These are phyloP conservation scores for Drosophila orosa DNA, from an alignment of 1,140 invertebrate genomes.

Conservation along the genomic window DNA sequence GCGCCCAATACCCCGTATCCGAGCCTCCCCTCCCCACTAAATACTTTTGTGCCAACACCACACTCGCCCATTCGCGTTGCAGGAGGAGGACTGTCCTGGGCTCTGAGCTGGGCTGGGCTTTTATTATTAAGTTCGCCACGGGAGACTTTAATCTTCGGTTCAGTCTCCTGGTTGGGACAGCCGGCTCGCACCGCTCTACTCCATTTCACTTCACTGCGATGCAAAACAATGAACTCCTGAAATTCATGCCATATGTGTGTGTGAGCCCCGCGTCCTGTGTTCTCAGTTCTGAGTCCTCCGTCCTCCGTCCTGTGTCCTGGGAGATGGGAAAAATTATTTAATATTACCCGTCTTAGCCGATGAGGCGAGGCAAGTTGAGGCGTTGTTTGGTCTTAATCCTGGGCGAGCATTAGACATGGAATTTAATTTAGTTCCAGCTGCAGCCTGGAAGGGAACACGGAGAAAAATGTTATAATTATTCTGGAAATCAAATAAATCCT, in stretches of 20 bases:
- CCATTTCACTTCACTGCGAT: constrained; percentile 56
- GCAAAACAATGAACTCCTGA: constrained; percentile 77
- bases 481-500: no score
- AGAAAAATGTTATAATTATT: neutral
- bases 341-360: constrained; percentile 73
- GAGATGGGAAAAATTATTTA: constrained; percentile 76
- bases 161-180: constrained; percentile 60
- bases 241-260: constrained; percentile 74
- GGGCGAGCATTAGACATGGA: constrained; percentile 80
- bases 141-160: constrained; percentile 81
- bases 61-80: constrained; percentile 31
- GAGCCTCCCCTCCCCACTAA: constrained; percentile 45
- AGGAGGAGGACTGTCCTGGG: constrained; percentile 7
- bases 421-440: constrained; percentile 74
- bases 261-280: constrained; percentile 14
- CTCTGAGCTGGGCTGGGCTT: constrained; percentile 56
- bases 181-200: constrained; percentile 33
- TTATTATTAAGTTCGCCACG: constrained; percentile 82
- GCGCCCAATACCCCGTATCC: constrained; percentile 32
- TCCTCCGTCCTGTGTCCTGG: constrained; percentile 25
- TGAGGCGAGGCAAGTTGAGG: constrained; percentile 59
- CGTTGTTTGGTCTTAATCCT: constrained; percentile 78
- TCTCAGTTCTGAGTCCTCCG: constrained; percentile 12
- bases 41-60: constrained; percentile 62
- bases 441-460: constrained; percentile 14